Evolutionary conservation across 1,140 invertebrate genomes (phyloP).

Genomic region (Drosophila teissieri): DNA sequence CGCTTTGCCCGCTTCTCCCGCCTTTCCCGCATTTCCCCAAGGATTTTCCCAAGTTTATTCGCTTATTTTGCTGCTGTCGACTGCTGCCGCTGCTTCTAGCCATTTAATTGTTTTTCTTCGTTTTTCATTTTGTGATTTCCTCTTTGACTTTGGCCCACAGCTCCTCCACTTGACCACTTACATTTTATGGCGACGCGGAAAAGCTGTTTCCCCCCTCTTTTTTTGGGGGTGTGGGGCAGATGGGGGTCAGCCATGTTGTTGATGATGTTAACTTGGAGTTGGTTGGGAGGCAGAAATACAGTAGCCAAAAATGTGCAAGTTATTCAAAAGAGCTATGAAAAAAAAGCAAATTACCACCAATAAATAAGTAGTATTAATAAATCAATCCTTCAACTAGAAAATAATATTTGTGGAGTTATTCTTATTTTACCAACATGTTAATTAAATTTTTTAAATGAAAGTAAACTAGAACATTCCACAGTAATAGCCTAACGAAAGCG

Average conservation of each 20-base stretch:
- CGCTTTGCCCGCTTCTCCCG: constrained; percentile 18
- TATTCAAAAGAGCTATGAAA: no score
- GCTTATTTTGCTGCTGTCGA: constrained; percentile 70
- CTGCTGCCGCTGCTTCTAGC: constrained; percentile 56
- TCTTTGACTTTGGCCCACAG: constrained; percentile 32
- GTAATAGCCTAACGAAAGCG: constrained; percentile 13
- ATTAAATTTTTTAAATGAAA: background rate
- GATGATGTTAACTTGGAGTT: constrained; percentile 69
- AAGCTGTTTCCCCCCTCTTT: constrained; percentile 68
- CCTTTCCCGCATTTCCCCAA: background rate
- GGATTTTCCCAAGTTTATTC: constrained; percentile 65
- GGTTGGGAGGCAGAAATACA: constrained; percentile 26
- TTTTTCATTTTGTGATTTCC: constrained; percentile 76
- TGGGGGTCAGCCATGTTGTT: constrained; percentile 67
- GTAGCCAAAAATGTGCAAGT: background rate
- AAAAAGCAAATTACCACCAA: background rate
- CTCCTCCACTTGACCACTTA: constrained; percentile 68
- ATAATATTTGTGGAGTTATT: background rate
- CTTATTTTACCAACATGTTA: no score
- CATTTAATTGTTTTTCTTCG: constrained; percentile 81
- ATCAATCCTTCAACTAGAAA: no score
- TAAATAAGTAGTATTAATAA: no score
- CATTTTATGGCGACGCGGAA: constrained; percentile 81
- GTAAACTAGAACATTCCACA: constrained; percentile 3
- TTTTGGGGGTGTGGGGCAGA: background rate